Evolutionary conservation across 2,888 invertebrate species (phyloP), one percentile per base, ranked within the genome.

Genomic region (Stenodera caucasica): DNA sequence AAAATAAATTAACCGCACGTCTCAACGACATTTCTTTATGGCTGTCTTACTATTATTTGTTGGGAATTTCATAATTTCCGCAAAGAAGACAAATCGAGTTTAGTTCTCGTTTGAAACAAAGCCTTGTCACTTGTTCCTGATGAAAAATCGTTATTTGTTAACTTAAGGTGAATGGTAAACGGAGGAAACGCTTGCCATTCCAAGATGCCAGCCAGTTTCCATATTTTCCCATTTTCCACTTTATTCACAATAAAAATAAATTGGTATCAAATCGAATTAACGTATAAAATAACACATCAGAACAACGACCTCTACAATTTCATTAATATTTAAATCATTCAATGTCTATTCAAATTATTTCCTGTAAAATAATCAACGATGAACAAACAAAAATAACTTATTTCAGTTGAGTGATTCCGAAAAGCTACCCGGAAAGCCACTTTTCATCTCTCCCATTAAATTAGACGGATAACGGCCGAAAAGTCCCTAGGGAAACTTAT

Each of bases 61-160:
- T 21, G 0, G 45, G 45, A 21, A 45, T 45, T 45, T 12, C 45
- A 45, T 23, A 23, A 23, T 45, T n/a, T 45, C n/a, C 18, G 2
- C 2, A 11, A 11, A 11, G 15, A 40, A 40, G 40, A 40, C 15
- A 18, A 40, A 40, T 40, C 23, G 45, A 23, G 21, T 23, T 23
- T n/a, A 11, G 23, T 11, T 18, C 12, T 45, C 23, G 45, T 4
- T 5, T 52, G 33, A 32, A 29, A 53, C 29, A 23, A 21, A 32
- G 33, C n/a, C 53, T 53, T 51, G 30, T 51, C 30, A 26, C 29
- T 35, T 45, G 11, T 12, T 4, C 14, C n/a, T 53, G 53, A 53
- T 30, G 53, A 53, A 53, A 53, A 53, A 53, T 53, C 33, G 32
- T 53, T 53, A 53, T 14, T 15, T 33, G 14, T 51, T 14, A 50